Conservation (phyloP, 2,797 vertebrate species). For the Enteromius anoplus region DNA sequence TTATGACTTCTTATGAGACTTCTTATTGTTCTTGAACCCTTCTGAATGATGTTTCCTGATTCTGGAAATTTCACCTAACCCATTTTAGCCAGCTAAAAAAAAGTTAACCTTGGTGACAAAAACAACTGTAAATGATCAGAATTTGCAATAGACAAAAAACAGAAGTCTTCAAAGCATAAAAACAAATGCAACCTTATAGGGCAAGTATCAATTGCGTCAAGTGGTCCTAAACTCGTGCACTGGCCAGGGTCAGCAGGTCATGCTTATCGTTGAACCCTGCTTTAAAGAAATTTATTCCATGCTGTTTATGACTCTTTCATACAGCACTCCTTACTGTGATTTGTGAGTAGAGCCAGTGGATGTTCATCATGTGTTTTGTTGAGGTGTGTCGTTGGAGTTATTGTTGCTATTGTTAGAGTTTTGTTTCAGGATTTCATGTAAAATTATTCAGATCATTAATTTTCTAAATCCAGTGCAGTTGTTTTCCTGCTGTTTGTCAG, state of each 20-base stretch:
- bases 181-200: not conserved
- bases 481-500: slow-evolving; percentile 19
- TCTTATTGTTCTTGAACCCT: not conserved
- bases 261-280: slow-evolving; percentile 7
- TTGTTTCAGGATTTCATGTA: slow-evolving; percentile 42
- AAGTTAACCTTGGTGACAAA: not conserved
- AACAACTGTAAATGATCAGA: not conserved
- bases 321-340: slow-evolving; percentile 41
- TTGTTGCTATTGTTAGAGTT: slow-evolving; percentile 14
- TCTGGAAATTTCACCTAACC: not conserved
- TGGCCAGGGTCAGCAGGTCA: not conserved
- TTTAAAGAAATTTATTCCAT: slow-evolving; percentile 37
- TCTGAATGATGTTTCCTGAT: not conserved
- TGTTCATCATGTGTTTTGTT: slow-evolving; percentile 36
- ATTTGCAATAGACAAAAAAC: not conserved
- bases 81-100: not conserved
- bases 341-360: slow-evolving; percentile 34
- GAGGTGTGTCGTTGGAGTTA: slow-evolving; percentile 7
- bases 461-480: slow-evolving; percentile 38
- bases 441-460: slow-evolving; percentile 35
- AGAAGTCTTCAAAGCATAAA: not conserved
- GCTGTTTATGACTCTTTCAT: slow-evolving; percentile 57
- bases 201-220: not conserved
- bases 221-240: not conserved
- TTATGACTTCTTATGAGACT: not conserved